Base-by-base conservation (phyloP, 2,888 invertebrate genomes). In the Leptopilina drosophilae region DNA sequence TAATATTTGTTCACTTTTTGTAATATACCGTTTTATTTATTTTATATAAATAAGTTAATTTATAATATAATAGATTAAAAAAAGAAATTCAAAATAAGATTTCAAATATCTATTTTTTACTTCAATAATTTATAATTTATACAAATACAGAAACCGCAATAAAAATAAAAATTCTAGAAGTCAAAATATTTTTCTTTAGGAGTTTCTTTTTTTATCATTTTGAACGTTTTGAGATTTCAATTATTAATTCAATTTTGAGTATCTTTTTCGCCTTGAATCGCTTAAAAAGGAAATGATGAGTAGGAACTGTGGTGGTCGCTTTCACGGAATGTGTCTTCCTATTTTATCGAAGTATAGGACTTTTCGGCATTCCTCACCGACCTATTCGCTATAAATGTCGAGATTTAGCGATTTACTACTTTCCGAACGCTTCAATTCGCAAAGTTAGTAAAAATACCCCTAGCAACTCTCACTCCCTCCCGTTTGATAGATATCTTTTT, bases 291-390 rank as follows among this genome's bases (percentile, higher is more conserved):
- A 69, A 69, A 69, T 14, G 49, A 4, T 26, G 53, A 33, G 49
- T 33, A 53, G 69, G 69, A 69, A 56, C 53, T 69, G 14, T 33
- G 69, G 53, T 69, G 49, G 33, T 12, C 33, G 69, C 53, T 26
- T 69, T 69, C 53, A 53, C 69, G 26, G 69, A 69, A 69, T 69
- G 53, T 69, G 53, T 14, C 53, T 53, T 69, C n/a, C 53, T 20
- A 69, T 56, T 69, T 62, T 69, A 14, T 33, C 53, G 69, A 26
- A 66, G 15, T n/a, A 46, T 69, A 53, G 26, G 53, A 69, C 69
- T 53, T 53, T 69, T 69, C 53, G 12, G 53, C 67, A 67, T 67
- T 67, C 67, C 67, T 67, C 46, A 5, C 46, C 5, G 67, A 67
- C 49, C 49, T 11, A 7, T 49, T 46, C 8, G 49, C 26, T 26